Evolutionary conservation across 2,797 vertebrate genomes (phyloP).

Genomic region (Poeciliopsis turneri): DNA sequence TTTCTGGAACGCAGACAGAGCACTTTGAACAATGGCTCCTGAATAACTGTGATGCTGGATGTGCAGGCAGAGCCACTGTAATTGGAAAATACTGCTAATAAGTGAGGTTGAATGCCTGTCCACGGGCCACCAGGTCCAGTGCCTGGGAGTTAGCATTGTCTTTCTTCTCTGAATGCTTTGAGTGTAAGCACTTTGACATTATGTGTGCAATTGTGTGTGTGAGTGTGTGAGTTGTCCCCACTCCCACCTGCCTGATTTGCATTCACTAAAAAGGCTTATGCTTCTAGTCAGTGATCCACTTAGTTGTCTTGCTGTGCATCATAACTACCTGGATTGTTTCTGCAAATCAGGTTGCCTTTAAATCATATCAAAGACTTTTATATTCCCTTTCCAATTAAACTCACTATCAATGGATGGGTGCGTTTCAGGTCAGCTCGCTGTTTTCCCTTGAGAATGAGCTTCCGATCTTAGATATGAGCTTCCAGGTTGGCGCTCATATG

Average conservation of each 20-base stretch:
- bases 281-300: conserved; percentile 34
- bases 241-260: conserved; percentile 59
- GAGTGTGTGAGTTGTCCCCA: conserved; percentile 16
- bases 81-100: conserved; percentile 65
- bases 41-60: conserved; percentile 45
- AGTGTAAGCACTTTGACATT: conserved; percentile 38
- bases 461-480: conserved; percentile 43
- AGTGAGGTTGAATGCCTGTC: conserved; percentile 53
- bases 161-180: conserved; percentile 39
- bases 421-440: conserved; percentile 41
- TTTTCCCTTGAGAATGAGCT: conserved; percentile 50
- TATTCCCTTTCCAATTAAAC: conserved; percentile 7
- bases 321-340: conserved; percentile 33
- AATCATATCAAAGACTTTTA: conserved; percentile 41
- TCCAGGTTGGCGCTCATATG: conserved; percentile 58
- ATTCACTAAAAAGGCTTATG: conserved; percentile 47
- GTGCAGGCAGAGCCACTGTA: conserved; percentile 44
- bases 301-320: conserved; percentile 34
- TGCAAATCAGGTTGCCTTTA: conserved; percentile 27
- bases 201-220: neutral
- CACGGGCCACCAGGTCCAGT: conserved; percentile 41
- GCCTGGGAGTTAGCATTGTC: conserved; percentile 50
- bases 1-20: conserved; percentile 47
- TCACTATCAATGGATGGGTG: conserved; percentile 10
- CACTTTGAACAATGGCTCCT: conserved; percentile 52